phyloP scores from a whole-genome alignment of 1,140 invertebrate species.

The Bombus superbus region DNA sequence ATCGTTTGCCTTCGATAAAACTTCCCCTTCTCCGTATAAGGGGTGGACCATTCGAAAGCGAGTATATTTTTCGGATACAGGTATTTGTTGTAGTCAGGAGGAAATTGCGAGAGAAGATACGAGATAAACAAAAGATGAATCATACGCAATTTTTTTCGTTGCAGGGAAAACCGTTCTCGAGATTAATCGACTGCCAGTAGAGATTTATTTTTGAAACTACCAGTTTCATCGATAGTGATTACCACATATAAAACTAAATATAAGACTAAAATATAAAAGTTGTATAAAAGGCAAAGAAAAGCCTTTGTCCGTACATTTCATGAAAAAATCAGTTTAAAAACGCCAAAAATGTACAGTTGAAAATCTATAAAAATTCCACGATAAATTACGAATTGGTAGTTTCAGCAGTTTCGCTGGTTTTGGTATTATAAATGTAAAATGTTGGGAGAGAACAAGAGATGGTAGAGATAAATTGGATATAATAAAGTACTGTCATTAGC shows the following conservation, averaged over 20 bases:
- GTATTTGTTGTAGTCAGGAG: too few species aligned
- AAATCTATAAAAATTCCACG: not conserved
- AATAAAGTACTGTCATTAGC: not conserved
- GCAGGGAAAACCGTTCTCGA: not conserved
- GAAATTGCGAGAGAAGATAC: not conserved
- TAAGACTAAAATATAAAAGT: not conserved
- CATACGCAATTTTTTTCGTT: not conserved
- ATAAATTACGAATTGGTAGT: not conserved
- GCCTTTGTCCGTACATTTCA: too few species aligned
- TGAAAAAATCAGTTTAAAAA: not conserved
- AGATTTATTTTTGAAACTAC: not conserved
- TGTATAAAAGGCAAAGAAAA: too few species aligned
- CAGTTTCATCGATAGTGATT: not conserved
- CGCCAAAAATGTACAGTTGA: not conserved
- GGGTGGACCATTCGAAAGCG: constrained; percentile 5
- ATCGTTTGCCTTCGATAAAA: constrained; percentile 43
- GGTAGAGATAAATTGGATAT: not conserved
- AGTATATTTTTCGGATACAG: not conserved
- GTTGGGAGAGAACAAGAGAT: not conserved
- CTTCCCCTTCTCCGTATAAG: not conserved
- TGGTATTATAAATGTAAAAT: not conserved
- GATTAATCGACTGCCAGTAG: not conserved
- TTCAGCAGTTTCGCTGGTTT: not conserved
- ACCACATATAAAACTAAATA: not conserved
- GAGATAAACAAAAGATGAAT: not conserved